A percentile compares a stretch with the other conserved stretches of the same genome.
These are phyloP conservation scores for Ommatoiulus sabulosus DNA, from an alignment of 2,888 invertebrate genomes.

Conservation along the genomic window DNA sequence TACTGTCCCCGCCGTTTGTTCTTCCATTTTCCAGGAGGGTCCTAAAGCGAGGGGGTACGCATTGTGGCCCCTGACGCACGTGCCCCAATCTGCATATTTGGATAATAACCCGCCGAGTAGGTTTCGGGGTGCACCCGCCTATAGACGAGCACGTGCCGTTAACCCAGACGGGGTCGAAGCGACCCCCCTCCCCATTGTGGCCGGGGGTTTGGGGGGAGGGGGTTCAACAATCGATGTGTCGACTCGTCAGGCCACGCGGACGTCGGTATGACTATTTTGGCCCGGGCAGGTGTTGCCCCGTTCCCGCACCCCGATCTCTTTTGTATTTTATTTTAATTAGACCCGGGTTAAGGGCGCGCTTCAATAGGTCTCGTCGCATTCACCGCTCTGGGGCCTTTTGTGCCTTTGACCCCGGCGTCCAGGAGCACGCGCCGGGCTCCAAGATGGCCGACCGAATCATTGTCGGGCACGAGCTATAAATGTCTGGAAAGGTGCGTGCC, in stretches of 20 bases:
- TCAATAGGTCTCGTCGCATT: conserved; percentile 20
- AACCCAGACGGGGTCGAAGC: neutral
- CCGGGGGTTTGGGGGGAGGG: neutral
- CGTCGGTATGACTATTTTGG: neutral
- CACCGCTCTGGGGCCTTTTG: no score
- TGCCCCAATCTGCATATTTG: conserved; percentile 37
- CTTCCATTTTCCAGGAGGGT: neutral
- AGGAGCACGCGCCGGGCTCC: no score
- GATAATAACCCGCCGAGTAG: neutral
- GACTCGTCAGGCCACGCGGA: no score
- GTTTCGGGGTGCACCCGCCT: no score
- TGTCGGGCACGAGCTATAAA: no score
- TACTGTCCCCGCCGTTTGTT: neutral
- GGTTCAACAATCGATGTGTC: no score
- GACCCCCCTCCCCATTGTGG: neutral
- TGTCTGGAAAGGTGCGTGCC: no score
- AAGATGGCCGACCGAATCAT: no score
- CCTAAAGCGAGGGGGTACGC: no score
- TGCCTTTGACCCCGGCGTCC: no score
- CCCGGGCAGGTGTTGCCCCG: conserved; percentile 36
- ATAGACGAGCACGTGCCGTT: conserved; percentile 29
- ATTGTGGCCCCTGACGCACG: neutral
- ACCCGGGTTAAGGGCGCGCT: conserved; percentile 8
- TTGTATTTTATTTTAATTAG: conserved; percentile 37
- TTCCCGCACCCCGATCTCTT: neutral